phyloP scores from a whole-genome alignment of 2,888 invertebrate species.

The Dendrolimus houi region DNA sequence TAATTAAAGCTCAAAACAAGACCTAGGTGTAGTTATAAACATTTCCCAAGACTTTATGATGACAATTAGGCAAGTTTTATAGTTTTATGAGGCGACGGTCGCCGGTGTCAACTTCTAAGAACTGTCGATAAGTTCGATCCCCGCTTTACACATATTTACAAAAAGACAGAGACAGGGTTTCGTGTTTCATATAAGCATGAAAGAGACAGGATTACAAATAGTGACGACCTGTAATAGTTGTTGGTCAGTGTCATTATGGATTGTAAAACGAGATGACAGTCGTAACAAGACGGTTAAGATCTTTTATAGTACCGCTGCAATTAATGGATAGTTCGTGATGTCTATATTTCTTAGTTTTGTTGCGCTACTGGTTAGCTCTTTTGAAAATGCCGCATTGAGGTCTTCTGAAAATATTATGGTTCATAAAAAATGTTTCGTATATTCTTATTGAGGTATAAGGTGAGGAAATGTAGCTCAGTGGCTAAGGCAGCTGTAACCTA shows the following conservation, averaged over 20 bases:
- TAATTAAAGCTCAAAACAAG: too few relatives aligned
- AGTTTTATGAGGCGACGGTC: constrained; percentile 49
- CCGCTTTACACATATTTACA: constrained; percentile 1
- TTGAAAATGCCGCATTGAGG: not conserved
- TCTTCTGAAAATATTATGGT: not conserved
- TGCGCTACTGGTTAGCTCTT: not conserved
- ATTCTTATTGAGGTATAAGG: too few relatives aligned
- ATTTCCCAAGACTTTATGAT: constrained; percentile 46
- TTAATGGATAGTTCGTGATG: constrained; percentile 15
- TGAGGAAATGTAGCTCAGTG: too few relatives aligned
- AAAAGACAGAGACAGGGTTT: not conserved
- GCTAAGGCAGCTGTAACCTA: too few relatives aligned
- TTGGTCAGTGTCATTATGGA: constrained; percentile 53
- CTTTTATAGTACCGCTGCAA: constrained; percentile 15
- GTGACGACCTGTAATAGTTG: constrained; percentile 1
- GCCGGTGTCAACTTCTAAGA: constrained; percentile 67
- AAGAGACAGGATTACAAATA: not conserved
- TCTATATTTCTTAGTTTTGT: constrained; percentile 16
- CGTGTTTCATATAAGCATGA: not conserved
- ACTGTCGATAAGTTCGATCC: constrained; percentile 24
- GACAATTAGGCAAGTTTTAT: constrained; percentile 64
- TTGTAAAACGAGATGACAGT: constrained; percentile 62
- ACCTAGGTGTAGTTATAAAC: constrained; percentile 19
- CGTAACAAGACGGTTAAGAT: constrained; percentile 58
- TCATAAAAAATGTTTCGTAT: not conserved